A percentile compares a stretch with the other conserved stretches of the same genome.
Evolutionary conservation across 2,113 vertebrate species (phyloP).

Genomic region (Pterocles orientalis): DNA sequence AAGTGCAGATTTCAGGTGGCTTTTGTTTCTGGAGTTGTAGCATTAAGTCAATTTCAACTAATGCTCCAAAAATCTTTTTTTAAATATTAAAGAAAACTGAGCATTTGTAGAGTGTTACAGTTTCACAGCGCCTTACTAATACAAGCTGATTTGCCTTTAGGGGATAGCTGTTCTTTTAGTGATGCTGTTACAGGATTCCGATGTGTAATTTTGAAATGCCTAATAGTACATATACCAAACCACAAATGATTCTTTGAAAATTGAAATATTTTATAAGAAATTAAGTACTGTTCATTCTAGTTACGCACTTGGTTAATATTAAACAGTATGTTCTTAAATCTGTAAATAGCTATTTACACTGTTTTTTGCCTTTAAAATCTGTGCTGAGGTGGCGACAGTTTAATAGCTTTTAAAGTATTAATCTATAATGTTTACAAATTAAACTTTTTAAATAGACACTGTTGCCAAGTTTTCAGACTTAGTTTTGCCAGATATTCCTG

Average conservation of each 20-base stretch:
- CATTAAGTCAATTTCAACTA: constrained; percentile 46
- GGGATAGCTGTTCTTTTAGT: constrained; percentile 43
- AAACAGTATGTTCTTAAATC: constrained; percentile 61
- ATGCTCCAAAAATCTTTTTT: constrained; percentile 46
- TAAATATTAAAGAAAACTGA: not conserved
- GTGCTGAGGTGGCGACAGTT: constrained; percentile 57
- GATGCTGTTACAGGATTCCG: not conserved
- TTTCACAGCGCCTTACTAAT: constrained; percentile 32
- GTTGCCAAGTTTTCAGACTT: constrained; percentile 65
- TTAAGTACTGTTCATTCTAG: constrained; percentile 49
- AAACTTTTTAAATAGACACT: constrained; percentile 56
- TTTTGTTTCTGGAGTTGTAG: constrained; percentile 63
- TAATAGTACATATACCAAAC: constrained; percentile 69
- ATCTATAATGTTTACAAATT: constrained; percentile 71
- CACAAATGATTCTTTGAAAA: constrained; percentile 46
- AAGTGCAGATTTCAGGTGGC: constrained; percentile 54
- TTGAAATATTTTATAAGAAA: constrained; percentile 70
- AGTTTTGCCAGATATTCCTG: constrained; percentile 50
- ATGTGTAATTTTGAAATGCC: constrained; percentile 57
- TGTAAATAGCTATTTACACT: constrained; percentile 72
- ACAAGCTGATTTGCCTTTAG: constrained; percentile 53
- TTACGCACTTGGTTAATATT: constrained; percentile 51
- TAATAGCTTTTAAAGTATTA: constrained; percentile 71
- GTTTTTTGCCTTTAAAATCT: constrained; percentile 64
- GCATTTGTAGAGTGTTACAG: not conserved